Conservation (phyloP, 2,113 vertebrate species). For the Leucoraja erinaceus region DNA sequence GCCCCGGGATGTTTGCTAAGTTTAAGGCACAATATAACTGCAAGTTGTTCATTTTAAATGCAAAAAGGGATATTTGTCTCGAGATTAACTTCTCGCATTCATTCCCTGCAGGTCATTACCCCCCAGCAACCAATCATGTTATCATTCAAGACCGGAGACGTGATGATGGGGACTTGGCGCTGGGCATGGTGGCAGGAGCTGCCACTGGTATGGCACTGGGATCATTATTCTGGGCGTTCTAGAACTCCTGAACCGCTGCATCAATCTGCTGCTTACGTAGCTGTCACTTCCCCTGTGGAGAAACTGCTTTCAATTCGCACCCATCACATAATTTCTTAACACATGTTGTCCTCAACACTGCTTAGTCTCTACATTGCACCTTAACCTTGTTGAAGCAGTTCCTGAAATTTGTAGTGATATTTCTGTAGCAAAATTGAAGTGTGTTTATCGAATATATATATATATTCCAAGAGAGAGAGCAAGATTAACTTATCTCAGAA, state of each 20-base stretch:
- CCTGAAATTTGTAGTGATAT: not conserved
- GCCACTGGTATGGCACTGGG: constrained; percentile 87
- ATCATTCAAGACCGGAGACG: constrained; percentile 77
- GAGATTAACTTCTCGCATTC: not conserved
- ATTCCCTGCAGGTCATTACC: constrained; percentile 59
- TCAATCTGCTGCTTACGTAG: not conserved
- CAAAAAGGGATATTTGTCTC: not conserved
- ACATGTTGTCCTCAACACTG: not conserved
- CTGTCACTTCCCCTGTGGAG: not conserved
- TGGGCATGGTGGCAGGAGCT: constrained; percentile 87
- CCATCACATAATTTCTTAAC: not conserved
- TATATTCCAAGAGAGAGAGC: not conserved
- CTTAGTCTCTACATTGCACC: not conserved
- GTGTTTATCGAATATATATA: not conserved
- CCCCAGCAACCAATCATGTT: constrained; percentile 68
- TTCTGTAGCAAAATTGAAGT: not conserved
- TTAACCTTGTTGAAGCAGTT: not conserved
- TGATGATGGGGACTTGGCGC: constrained; percentile 71
- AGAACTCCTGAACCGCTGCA: constrained; percentile 44
- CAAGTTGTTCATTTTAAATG: not conserved
- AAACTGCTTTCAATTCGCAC: not conserved
- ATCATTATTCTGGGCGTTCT: constrained; percentile 90
- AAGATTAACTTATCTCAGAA: constrained; percentile 1
- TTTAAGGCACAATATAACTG: not conserved
- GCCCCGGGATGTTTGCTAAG: not conserved